phyloP scores from a whole-genome alignment of 2,888 invertebrate genomes.

The Microplitis deprimator region DNA sequence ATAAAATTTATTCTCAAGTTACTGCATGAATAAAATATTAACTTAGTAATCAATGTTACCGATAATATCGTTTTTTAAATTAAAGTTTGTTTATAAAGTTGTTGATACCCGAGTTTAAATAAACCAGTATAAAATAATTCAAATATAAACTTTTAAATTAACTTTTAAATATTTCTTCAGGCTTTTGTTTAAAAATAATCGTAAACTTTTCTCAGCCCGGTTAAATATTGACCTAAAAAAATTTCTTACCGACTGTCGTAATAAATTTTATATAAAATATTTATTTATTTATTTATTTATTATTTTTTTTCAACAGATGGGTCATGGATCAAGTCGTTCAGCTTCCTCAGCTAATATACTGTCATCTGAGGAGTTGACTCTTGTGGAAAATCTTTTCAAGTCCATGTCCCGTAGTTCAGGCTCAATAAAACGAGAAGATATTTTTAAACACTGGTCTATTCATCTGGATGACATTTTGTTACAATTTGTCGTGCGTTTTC shows the following conservation, averaged over 20 bases:
- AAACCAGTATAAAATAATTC: background rate
- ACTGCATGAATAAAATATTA: background rate
- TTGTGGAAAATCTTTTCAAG: conserved; percentile 69
- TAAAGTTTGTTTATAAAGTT: background rate
- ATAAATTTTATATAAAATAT: background rate
- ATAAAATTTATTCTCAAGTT: background rate
- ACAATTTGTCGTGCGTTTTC: conserved; percentile 66
- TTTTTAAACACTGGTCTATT: conserved; percentile 69
- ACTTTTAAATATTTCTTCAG: background rate
- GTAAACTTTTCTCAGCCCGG: background rate
- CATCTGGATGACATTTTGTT: conserved; percentile 66
- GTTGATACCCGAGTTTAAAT: background rate
- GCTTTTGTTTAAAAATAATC: background rate
- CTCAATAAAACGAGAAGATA: conserved; percentile 69
- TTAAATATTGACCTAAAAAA: conserved; percentile 20
- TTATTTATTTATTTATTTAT: background rate
- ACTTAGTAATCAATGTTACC: background rate
- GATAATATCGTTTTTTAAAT: background rate
- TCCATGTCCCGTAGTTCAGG: conserved; percentile 70
- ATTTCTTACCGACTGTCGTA: background rate
- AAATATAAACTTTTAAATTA: background rate
- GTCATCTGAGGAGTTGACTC: conserved; percentile 65
- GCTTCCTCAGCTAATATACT: conserved; percentile 66
- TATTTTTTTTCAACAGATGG: conserved; percentile 60
- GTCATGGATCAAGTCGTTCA: conserved; percentile 67